Base-by-base conservation (phyloP, 2,113 vertebrate genomes). In the Chamaetylas fuelleborni region DNA sequence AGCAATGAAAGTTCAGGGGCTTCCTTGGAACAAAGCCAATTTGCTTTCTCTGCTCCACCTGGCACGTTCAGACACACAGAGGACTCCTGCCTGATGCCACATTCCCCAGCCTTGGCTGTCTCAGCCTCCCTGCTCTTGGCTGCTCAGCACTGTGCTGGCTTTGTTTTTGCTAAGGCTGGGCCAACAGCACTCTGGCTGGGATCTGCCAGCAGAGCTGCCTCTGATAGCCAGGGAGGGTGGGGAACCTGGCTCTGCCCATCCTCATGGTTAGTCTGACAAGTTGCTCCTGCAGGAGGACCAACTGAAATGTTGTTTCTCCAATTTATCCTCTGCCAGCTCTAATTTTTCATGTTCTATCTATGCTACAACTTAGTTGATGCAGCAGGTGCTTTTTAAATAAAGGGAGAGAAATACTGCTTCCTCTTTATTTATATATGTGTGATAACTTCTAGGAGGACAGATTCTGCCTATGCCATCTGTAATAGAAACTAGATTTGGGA, bases 341-440 rank as follows among this genome's bases (percentile, higher is more conserved):
- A 42, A 93, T 94, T 96, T 96, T 92, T 96, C 92, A 45, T 79
- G 60, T 86, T 74, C 43, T 64, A 81, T 96, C 65, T 83, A n/a
- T 53, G 51, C 53, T 88, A 60, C 85, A 92, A 90, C 92, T 92
- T 81, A 88, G 88, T 57, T 74, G 88, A 81, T 93, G 56, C n/a
- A 93, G 80, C 88, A 95, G 92, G 53, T 93, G 86, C n/a, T 95
- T 95, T 73, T 92, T 94, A 93, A 95, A 92, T 88, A 94, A 96
- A 88, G 23, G 28, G 60, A 77, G 43, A 83, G 43, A 93, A 56
- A 88, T 45, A 34, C 26, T 45, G 11, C 40, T 90, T 96, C 80
- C 79, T 84, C 31, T 74, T 93, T 81, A 88, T 96, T 94, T 86
- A 47, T 53, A 12, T 5, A 43, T 53, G 43, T 84, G 88, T 92